Conservation (phyloP, 2,113 vertebrate genomes). For the Gobiocypris rarus region DNA sequence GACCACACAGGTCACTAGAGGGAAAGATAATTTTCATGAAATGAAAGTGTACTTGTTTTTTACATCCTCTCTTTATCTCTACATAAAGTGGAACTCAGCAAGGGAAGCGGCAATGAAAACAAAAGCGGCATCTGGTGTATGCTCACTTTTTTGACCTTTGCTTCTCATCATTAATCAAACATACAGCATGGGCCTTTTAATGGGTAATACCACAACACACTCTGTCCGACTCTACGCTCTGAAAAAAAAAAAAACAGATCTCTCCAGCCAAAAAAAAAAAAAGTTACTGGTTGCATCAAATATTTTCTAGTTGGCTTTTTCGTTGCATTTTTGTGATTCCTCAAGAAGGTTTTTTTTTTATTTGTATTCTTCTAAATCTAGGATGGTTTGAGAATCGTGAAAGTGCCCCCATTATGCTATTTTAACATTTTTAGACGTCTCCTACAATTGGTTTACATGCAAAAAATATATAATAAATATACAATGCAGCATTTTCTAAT, state of each 20-base stretch:
- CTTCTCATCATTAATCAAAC: slow-evolving; percentile 45
- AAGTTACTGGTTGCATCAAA: not conserved
- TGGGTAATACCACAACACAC: slow-evolving; percentile 32
- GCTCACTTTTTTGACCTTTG: slow-evolving; percentile 43
- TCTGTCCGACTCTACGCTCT: not conserved
- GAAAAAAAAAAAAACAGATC: not conserved
- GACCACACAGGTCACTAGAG: slow-evolving; percentile 4
- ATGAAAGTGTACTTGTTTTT: not conserved
- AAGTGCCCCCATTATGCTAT: no score
- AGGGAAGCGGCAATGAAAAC: slow-evolving; percentile 6
- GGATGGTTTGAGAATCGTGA: not conserved
- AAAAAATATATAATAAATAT: no score
- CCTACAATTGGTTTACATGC: no score
- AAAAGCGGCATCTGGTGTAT: slow-evolving; percentile 38
- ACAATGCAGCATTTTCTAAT: no score
- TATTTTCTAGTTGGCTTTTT: not conserved
- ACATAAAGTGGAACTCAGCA: not conserved
- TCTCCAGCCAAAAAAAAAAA: not conserved
- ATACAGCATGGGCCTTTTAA: slow-evolving; percentile 14
- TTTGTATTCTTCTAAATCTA: not conserved
- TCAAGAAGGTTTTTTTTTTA: not conserved
- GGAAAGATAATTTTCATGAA: slow-evolving; percentile 11
- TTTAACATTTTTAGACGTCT: no score
- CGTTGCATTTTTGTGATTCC: not conserved
- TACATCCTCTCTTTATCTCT: not conserved